Base-by-base conservation (phyloP, 2,113 vertebrate genomes). In the Meleagris gallopavo region DNA sequence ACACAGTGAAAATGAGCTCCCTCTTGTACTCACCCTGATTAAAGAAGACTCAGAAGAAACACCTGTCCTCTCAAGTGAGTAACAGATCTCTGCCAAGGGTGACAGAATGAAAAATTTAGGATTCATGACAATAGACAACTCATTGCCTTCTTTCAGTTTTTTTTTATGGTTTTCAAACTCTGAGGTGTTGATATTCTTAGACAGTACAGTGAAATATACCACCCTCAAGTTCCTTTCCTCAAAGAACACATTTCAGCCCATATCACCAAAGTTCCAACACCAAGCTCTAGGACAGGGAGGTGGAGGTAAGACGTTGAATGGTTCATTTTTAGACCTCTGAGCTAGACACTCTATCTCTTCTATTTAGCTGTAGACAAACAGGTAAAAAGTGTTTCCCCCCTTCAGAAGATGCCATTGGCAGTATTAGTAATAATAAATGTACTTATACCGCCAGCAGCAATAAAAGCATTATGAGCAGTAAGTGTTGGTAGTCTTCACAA, bases 61-160 rank as follows among this genome's bases (percentile, higher is more conserved):
- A 86, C 40, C 82, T 84, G 50, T 95, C 72, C 78, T 83, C 65
- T 95, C 50, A 83, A 71, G 30, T 90, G 54, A 94, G 43, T 83
- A 54, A 83, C 29, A 94, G 40, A 89, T 9, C n/a, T 70, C 66
- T 78, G 64, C 17, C 73, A 86, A 66, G 50, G 72, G 38, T 79
- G 93, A 75, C 46, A 90, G 74, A 73, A 88, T 65, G n/a, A 86
- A 88, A 91, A 88, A 74, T 48, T 65, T 69, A 11, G 20, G 19
- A 86, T 88, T 93, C 60, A 71, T 77, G 14, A 30, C 66, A 89
- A 50, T 25, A 94, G 58, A 74, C 45, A 88, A 88, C 25, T 36
- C n/a, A 78, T 80, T 91, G 60, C 83, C 75, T 95, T 88, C 62
- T 38, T 90, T 83, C 60, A 14, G 57, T 58, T 94, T 52, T 52